Conservation (phyloP, 1,140 invertebrate species). For the Liolophura sinensis region DNA sequence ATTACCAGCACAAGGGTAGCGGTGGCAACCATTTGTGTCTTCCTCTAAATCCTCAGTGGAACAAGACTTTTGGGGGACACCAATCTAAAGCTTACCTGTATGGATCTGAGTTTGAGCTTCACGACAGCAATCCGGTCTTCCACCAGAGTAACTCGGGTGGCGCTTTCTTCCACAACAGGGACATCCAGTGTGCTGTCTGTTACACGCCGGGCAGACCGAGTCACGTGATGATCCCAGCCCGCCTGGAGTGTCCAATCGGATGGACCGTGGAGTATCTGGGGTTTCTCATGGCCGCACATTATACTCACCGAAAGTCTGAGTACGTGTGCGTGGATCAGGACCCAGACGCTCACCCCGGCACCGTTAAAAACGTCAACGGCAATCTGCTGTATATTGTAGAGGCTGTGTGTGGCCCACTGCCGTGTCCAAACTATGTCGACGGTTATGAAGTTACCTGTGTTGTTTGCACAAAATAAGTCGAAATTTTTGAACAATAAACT, state of each 20-base stretch:
- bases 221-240: slow-evolving; percentile 30
- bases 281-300: slow-evolving; percentile 18
- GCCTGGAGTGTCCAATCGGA: slow-evolving; percentile 18
- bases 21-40: slow-evolving; percentile 23
- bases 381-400: slow-evolving; percentile 15
- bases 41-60: slow-evolving; percentile 15
- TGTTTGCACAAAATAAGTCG: slow-evolving; percentile 14
- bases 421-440: slow-evolving; percentile 15
- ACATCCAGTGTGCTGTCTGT: slow-evolving; percentile 25
- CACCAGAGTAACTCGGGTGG: neutral
- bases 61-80: neutral
- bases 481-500: too few relatives aligned
- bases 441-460: slow-evolving; percentile 6
- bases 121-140: neutral
- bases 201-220: slow-evolving; percentile 5
- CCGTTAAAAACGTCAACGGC: slow-evolving; percentile 5
- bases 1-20: slow-evolving; percentile 3
- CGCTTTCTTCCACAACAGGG: slow-evolving; percentile 9
- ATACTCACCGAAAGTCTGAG: slow-evolving; percentile 6
- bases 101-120: slow-evolving; percentile 23
- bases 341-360: slow-evolving; percentile 4
- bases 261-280: slow-evolving; percentile 33
- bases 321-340: slow-evolving; percentile 22
- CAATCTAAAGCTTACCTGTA: neutral
- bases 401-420: slow-evolving; percentile 16